Evolutionary conservation across 2,113 vertebrate species (phyloP), one percentile per base, ranked within the genome.

Genomic region (Catharus minimus): DNA sequence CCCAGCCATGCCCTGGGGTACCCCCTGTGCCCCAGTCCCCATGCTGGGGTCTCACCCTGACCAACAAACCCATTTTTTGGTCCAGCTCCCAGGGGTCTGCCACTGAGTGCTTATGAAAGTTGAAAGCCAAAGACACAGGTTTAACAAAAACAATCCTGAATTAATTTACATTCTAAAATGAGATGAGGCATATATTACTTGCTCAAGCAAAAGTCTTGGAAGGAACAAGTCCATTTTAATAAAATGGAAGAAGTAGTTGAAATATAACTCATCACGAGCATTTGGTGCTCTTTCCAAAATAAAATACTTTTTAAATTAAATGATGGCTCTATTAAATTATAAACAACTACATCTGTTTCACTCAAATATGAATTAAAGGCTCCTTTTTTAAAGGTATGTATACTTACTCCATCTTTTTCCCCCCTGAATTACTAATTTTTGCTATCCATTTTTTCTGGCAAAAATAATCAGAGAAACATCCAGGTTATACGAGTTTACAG

Each of bases 401-500:
- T 52, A 8, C 23, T 39, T 12, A 20, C 5, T 11, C 17, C 14
- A 4, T 8, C 4, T 50, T 19, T 46, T 58, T 13, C 39, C 5
- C 5, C 26, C 38, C 28, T 24, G 4, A 10, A 77, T 46, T 27
- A 69, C 24, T 49, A 73, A 33, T 23, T 52, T 61, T 8, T 52
- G 14, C 26, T 73, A 28, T 27, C 2, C 2, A 8, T 10, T 27
- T 82, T 83, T 80, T 86, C 24, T 66, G 41, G 8, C 24, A 73
- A 58, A 89, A 91, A 46, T 55, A 49, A 30, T 22, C 17, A 33
- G 19, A 13, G 20, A 73, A 49, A 73, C 4, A 3, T 16, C 58
- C 50, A 72, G 57, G 21, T 47, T 52, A 10, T 7, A 43, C 0
- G 0, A 30, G 38, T 32, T 27, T n/a, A 24, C 1, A 0, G 36